Conservation (phyloP, 1,140 invertebrate genomes). For the Trialeurodes vaporariorum region DNA sequence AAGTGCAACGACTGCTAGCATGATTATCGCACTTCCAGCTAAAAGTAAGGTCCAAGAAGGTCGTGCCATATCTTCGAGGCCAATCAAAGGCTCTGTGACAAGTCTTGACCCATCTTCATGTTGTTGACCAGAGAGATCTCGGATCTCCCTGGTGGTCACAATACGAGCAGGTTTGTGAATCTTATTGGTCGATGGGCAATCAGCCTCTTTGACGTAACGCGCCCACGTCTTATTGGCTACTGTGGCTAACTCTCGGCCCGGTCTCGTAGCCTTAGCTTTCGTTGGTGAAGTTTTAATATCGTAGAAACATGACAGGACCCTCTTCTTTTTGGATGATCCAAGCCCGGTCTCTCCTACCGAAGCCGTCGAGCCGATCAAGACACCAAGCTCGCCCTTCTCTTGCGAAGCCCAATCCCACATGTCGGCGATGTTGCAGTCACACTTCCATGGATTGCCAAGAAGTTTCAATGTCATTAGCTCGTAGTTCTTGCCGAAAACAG, state of each 20-base stretch:
- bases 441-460: conserved; percentile 54
- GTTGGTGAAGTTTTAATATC: conserved; percentile 43
- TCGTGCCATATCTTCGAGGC: neutral
- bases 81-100: neutral
- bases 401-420: conserved; percentile 59
- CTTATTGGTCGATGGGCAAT: conserved; percentile 37
- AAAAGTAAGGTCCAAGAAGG: neutral
- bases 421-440: conserved; percentile 53
- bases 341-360: conserved; percentile 42
- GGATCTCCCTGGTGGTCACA: conserved; percentile 4
- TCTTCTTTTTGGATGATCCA: conserved; percentile 45
- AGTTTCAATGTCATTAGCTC: conserved; percentile 46
- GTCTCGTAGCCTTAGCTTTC: conserved; percentile 38
- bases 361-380: conserved; percentile 50
- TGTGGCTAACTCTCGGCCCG: conserved; percentile 42
- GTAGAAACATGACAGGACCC: conserved; percentile 49
- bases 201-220: conserved; percentile 50
- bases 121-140: neutral
- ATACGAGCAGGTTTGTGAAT: conserved; percentile 16
- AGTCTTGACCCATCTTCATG: too few species aligned
- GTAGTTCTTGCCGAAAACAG: conserved; percentile 41
- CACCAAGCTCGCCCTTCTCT: conserved; percentile 48
- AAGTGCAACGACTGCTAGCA: neutral
- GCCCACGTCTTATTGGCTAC: conserved; percentile 53
- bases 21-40: neutral